These are phyloP conservation scores for Ictalurus punctatus DNA, from an alignment of 2,113 vertebrate species.

Conservation along the genomic window DNA sequence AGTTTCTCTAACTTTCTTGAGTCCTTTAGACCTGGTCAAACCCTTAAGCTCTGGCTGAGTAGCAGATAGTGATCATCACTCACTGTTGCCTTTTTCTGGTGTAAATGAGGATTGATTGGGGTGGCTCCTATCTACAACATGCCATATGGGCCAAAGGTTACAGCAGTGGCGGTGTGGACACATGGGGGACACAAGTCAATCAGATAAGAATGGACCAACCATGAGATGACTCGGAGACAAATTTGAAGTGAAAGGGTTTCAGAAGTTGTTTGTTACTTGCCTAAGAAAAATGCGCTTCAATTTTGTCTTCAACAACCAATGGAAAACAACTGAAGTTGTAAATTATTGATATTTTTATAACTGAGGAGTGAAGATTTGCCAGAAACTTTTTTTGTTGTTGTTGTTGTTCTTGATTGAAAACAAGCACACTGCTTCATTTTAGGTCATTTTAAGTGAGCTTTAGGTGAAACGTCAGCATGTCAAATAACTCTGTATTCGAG, in stretches of 20 bases:
- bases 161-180: background rate
- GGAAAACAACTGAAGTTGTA: too few species aligned
- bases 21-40: constrained; percentile 63
- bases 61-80: constrained; percentile 62
- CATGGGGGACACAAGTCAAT: background rate
- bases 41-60: constrained; percentile 63
- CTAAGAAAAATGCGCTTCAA: background rate
- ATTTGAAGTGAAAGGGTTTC: background rate
- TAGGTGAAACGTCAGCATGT: background rate
- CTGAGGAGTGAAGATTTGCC: background rate
- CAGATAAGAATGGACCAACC: constrained; percentile 3
- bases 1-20: constrained; percentile 72
- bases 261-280: background rate
- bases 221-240: background rate
- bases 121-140: constrained; percentile 63
- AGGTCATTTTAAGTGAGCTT: background rate
- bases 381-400: background rate
- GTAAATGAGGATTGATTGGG: constrained; percentile 37
- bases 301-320: background rate
- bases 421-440: background rate
- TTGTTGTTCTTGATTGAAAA: background rate
- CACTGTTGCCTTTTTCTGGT: constrained; percentile 51
- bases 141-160: constrained; percentile 12
- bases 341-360: background rate
- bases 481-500: background rate